These are phyloP conservation scores for Lochmaea capreae DNA, from an alignment of 2,888 invertebrate species.

Conservation along the genomic window DNA sequence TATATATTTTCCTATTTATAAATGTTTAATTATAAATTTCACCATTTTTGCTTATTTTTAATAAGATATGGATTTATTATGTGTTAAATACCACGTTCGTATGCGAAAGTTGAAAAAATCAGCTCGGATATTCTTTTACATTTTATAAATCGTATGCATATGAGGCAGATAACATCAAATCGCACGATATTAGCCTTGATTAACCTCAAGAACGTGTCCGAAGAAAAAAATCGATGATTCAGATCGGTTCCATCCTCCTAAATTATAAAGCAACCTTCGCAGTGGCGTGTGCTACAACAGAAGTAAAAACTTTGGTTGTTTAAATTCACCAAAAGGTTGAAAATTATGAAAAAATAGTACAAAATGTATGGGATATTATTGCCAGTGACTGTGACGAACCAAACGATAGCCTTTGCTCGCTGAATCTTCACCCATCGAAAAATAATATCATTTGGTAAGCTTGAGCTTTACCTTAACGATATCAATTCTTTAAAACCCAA, in stretches of 20 bases:
- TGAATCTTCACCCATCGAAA: no score
- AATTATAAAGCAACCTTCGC: conserved; percentile 47
- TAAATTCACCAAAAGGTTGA: no score
- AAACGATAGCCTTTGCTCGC: no score
- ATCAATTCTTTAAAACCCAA: no score
- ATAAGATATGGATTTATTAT: conserved; percentile 3
- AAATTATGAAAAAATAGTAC: no score
- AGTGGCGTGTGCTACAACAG: neutral
- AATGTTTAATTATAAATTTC: neutral
- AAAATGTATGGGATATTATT: no score
- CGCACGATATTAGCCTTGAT: conserved; percentile 33
- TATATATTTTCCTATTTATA: neutral
- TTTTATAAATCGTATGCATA: conserved; percentile 33
- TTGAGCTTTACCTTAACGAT: no score
- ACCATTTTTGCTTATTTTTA: neutral
- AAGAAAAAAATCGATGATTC: conserved; percentile 29
- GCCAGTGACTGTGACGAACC: no score
- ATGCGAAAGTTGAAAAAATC: conserved; percentile 13
- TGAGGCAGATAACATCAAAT: conserved; percentile 30
- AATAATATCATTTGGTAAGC: no score
- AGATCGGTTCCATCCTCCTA: conserved; percentile 29
- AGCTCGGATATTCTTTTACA: conserved; percentile 11
- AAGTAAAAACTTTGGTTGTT: no score
- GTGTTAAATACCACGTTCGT: neutral
- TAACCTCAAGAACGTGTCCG: conserved; percentile 31